Percentiles rank a stretch among this genome's conserved stretches.
Evolutionary conservation across 2,797 vertebrate species (phyloP).

Genomic region (Melanotaenia maccullochi): DNA sequence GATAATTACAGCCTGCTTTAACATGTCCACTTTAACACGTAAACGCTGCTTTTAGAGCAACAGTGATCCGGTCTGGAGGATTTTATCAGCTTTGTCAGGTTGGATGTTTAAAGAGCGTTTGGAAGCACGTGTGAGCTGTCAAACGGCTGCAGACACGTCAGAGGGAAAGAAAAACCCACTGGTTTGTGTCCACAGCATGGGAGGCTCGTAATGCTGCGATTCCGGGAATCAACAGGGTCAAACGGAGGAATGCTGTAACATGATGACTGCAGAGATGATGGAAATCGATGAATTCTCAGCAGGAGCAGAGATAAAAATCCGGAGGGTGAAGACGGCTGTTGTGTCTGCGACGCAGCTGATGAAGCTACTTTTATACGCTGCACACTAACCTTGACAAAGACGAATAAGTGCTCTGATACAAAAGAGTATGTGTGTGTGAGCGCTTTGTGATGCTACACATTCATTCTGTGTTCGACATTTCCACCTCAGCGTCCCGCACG

Average conservation of each 20-base stretch:
- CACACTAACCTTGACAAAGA: slow-evolving; percentile 23
- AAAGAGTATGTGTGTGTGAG: slow-evolving; percentile 25
- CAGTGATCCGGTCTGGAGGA: slow-evolving; percentile 17
- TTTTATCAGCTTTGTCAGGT: not conserved
- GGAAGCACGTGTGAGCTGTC: not conserved
- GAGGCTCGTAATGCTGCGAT: slow-evolving; percentile 30
- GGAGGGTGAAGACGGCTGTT: not conserved
- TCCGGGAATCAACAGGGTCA: slow-evolving; percentile 42
- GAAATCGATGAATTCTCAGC: slow-evolving; percentile 10
- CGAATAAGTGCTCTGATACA: slow-evolving; percentile 14
- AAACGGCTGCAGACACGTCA: not conserved
- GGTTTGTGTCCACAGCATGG: slow-evolving; percentile 23
- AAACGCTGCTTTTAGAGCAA: not conserved
- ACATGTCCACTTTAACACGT: not conserved
- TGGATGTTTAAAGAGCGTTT: too few species aligned
- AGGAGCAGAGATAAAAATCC: slow-evolving; percentile 1
- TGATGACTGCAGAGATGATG: slow-evolving; percentile 13
- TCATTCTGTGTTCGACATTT: slow-evolving; percentile 13
- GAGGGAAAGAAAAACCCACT: not conserved
- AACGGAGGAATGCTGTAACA: slow-evolving; percentile 32
- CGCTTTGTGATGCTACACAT: slow-evolving; percentile 33
- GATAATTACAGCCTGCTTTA: slow-evolving; percentile 27
- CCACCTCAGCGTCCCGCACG: slow-evolving; percentile 30
- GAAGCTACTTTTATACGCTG: slow-evolving; percentile 25
- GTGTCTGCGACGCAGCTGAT: not conserved